Conservation (phyloP, 2,797 vertebrate species). For the Uromys caudimaculatus region DNA sequence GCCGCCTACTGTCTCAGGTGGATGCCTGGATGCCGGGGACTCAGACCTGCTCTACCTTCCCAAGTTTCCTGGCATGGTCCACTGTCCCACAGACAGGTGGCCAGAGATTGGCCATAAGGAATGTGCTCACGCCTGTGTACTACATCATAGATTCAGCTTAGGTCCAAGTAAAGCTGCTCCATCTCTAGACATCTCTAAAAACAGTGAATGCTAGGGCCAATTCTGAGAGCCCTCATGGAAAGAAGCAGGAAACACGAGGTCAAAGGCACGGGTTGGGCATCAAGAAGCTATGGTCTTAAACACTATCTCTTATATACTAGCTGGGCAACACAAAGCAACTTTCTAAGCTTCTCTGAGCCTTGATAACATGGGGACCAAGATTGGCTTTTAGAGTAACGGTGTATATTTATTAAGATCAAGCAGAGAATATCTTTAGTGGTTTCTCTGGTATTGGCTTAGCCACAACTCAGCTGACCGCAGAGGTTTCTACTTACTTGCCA, state of each 20-base stretch:
- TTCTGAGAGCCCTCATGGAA: neutral
- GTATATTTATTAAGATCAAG: neutral
- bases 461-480: neutral
- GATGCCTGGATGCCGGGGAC: neutral
- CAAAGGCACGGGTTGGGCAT: neutral
- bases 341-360: slow-evolving; percentile 32
- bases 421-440: neutral
- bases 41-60: neutral
- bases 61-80: neutral
- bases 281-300: neutral
- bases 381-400: neutral
- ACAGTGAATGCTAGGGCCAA: neutral
- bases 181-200: neutral
- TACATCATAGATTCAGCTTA: neutral
- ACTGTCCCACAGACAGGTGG: neutral
- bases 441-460: neutral
- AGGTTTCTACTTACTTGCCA: slow-evolving; percentile 92
- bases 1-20: neutral
- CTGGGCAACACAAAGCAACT: neutral
- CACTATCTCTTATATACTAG: neutral
- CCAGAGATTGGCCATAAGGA: neutral
- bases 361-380: neutral
- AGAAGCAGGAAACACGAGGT: neutral
- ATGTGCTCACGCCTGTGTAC: neutral
- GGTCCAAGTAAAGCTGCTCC: neutral